These are phyloP conservation scores for Henricia sp. DNA, from an alignment of 53 echinoderm and acorn worm species.

Conservation along the genomic window DNA sequence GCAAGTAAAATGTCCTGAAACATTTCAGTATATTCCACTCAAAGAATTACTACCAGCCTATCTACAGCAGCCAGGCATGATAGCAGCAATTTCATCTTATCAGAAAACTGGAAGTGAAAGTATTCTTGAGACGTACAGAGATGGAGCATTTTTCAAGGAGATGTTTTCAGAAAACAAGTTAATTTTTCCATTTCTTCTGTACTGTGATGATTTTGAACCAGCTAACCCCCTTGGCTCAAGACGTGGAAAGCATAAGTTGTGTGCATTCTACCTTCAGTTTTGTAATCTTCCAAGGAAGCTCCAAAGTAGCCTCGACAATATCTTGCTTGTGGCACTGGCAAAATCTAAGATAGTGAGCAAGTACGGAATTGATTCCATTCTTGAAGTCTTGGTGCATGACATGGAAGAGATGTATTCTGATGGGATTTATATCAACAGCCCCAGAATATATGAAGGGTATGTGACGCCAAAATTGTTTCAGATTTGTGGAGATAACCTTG, in stretches of 20 bases:
- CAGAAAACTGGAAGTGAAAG: not conserved
- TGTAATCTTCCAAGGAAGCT: slow-evolving; percentile 50
- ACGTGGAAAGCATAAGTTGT: slow-evolving; percentile 46
- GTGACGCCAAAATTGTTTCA: slow-evolving; percentile 56
- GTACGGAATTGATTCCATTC: slow-evolving; percentile 65
- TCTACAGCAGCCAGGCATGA: slow-evolving; percentile 40
- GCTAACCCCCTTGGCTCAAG: slow-evolving; percentile 57
- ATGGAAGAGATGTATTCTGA: slow-evolving; percentile 32
- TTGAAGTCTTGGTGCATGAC: slow-evolving; percentile 42
- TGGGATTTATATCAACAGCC: slow-evolving; percentile 22
- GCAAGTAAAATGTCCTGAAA: slow-evolving; percentile 20
- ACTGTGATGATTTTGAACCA: slow-evolving; percentile 50
- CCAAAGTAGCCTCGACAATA: slow-evolving; percentile 56
- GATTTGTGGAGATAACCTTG: slow-evolving; percentile 61
- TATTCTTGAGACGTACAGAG: slow-evolving; percentile 25
- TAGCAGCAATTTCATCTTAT: not conserved
- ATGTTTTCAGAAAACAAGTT: not conserved
- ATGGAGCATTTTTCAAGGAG: slow-evolving; percentile 12
- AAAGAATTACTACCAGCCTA: slow-evolving; percentile 16
- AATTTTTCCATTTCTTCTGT: slow-evolving; percentile 12
- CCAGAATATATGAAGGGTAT: slow-evolving; percentile 45
- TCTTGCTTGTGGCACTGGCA: slow-evolving; percentile 59
- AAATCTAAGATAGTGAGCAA: slow-evolving; percentile 56
- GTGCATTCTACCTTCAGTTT: slow-evolving; percentile 61
- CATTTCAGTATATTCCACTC: slow-evolving; percentile 26